Conservation (phyloP, 53 echinoderm and acorn worm genomes). For the Echinometra lucunter region DNA sequence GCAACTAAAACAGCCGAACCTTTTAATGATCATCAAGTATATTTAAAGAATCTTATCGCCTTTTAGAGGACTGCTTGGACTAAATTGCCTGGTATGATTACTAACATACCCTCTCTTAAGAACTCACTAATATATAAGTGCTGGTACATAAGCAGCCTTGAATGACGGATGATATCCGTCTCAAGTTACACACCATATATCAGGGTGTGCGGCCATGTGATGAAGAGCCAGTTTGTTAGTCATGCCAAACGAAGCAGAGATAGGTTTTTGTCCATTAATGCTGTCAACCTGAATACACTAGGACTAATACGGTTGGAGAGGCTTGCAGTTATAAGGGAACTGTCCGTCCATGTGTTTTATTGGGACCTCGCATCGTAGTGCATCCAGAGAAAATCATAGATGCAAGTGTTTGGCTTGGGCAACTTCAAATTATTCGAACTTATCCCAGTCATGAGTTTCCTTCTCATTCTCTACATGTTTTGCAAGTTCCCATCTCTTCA, state of each 20-base stretch:
- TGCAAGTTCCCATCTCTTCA: too few relatives aligned
- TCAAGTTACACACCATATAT: not conserved
- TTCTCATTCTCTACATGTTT: too few relatives aligned
- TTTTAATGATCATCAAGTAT: constrained; percentile 2
- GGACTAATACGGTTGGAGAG: not conserved
- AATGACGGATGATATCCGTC: not conserved
- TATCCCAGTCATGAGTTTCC: too few relatives aligned
- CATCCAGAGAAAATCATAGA: too few relatives aligned
- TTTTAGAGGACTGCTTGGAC: not conserved
- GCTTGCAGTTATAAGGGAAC: too few relatives aligned
- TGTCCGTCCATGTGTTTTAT: too few relatives aligned
- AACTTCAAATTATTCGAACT: too few relatives aligned
- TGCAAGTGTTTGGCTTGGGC: too few relatives aligned
- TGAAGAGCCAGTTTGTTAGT: not conserved
- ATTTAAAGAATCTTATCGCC: not conserved
- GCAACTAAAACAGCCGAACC: not conserved
- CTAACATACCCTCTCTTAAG: not conserved
- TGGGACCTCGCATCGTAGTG: too few relatives aligned
- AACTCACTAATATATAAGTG: not conserved
- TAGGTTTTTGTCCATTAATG: not conserved
- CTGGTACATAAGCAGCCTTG: not conserved
- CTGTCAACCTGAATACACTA: not conserved
- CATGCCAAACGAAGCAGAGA: too few relatives aligned
- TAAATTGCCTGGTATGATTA: not conserved
- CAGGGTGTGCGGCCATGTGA: not conserved